Percentiles rank a stretch among this genome's conserved stretches.
phyloP scores from a whole-genome alignment of 1,140 invertebrate genomes.

The Drosophila melanogaster region Release_6_plus_ISO1_MT NC_004354.4:3217001-3217500 shows the following conservation, averaged over 20 bases:
- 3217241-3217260: neutral
- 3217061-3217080: slow-evolving; percentile 25
- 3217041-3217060: slow-evolving; percentile 11
- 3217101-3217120: slow-evolving; percentile 23
- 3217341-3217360: neutral
- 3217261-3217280: slow-evolving; percentile 39
- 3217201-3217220: slow-evolving; percentile 31
- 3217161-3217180: slow-evolving; percentile 53
- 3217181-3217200: slow-evolving; percentile 72
- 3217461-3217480: slow-evolving; percentile 1
- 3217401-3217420: slow-evolving; percentile 2
- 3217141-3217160: slow-evolving; percentile 69
- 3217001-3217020: neutral
- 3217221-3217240: neutral
- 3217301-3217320: slow-evolving; percentile 59
- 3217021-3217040: slow-evolving; percentile 5
- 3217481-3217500: neutral
- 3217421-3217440: slow-evolving; percentile 15
- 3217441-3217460: slow-evolving; percentile 28
- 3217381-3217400: slow-evolving; percentile 18
- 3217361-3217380: neutral
- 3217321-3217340: neutral
- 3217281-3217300: slow-evolving; percentile 79
- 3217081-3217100: slow-evolving; percentile 30
- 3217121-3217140: slow-evolving; percentile 49